Evolutionary conservation across 1,140 invertebrate species (phyloP), one percentile per base, ranked within the genome.

Genomic region (Chrysopa pallens): DNA sequence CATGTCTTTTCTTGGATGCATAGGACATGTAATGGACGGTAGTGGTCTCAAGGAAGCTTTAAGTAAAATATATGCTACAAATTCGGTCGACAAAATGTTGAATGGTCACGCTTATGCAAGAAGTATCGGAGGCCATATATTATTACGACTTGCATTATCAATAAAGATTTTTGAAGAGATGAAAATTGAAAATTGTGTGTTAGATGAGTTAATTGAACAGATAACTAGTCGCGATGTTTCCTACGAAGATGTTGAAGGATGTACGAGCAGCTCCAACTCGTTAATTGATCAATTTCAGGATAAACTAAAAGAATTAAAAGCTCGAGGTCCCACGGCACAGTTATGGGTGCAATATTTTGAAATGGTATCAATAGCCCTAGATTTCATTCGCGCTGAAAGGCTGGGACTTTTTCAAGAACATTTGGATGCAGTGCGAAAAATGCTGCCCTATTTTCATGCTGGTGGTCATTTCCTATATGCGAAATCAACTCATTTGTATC

Each of bases 401-500:
- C 48, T 8, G 43, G 28, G 59, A 8, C 40, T 56, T 54, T 64
- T 51, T 44, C 29, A 60, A 43, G 42, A 56, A 46, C 56, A 64
- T 48, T 45, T 62, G n/a, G 45, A 52, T 42, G 45, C 44, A 46
- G 50, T 66, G n/a, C 40, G 49, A 35, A 51, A 53, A 48, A 66
- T 66, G 61, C 52, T 66, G 27, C 61, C 59, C 0, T 63, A 58
- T 51, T 63, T 67, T 50, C 59, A 64, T 48, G 59, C 62, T 4
- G 38, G 50, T 44, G 62, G 64, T 12, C 66, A 68, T 48, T 60
- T 60, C 44, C 42, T 57, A 15, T 66, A 66, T 51, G 57, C 62
- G 6, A 69, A 68, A 56, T 62, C 58, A 41, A 49, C 49, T 36
- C 55, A 60, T 33, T 40, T 65, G 12, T 67, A 67, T 50, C 42